Evolutionary conservation across 2,113 vertebrate genomes (phyloP).

Genomic region (Gavialis gangeticus): DNA sequence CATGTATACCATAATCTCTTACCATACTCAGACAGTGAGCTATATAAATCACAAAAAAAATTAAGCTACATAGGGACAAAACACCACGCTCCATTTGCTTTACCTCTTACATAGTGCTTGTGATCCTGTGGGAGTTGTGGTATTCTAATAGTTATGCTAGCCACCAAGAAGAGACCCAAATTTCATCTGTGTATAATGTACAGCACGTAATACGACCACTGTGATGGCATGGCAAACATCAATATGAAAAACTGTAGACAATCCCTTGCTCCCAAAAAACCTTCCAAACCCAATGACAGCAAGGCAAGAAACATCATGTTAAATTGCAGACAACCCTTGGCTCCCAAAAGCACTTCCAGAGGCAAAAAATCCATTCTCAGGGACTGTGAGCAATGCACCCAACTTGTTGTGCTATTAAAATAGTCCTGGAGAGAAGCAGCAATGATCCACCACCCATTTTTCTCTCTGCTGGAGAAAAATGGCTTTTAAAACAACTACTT

Average conservation of each 20-base stretch:
- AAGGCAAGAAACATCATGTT: no score
- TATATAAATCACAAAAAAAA: fast-evolving
- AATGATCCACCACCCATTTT: background rate
- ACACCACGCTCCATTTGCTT: background rate
- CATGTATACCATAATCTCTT: fast-evolving
- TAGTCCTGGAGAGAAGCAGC: background rate
- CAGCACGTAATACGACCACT: background rate
- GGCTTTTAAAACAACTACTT: background rate
- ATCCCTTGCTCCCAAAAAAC: background rate
- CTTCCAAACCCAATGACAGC: no score
- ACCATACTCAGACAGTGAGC: background rate
- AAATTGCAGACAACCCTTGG: no score
- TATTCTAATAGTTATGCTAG: background rate
- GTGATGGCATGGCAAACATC: background rate
- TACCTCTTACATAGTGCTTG: background rate
- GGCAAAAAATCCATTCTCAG: background rate
- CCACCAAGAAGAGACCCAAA: background rate
- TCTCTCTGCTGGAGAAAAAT: background rate
- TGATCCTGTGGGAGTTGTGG: background rate
- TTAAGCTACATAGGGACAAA: background rate
- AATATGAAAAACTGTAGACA: background rate
- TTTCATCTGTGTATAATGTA: background rate
- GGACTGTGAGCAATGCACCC: background rate
- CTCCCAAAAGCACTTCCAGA: background rate
- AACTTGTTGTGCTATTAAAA: background rate